phyloP scores from a whole-genome alignment of 2,113 vertebrate species.

The Turdus rufiventris region DNA sequence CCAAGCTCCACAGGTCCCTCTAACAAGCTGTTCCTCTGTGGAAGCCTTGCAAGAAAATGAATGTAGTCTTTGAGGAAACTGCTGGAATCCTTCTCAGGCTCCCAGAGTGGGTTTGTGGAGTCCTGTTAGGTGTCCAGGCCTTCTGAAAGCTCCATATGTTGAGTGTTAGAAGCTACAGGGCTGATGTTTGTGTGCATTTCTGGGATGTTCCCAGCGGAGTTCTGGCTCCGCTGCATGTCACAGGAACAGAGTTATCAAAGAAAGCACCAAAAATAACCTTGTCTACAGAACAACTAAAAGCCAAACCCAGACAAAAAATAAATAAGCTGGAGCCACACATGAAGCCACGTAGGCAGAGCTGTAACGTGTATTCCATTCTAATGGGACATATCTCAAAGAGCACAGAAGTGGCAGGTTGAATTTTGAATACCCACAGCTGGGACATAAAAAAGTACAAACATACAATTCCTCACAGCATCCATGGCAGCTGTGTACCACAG shows the following conservation, averaged over 20 bases:
- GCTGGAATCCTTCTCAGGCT: slow-evolving; percentile 3
- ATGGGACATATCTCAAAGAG: neutral
- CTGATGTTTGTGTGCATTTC: slow-evolving; percentile 14
- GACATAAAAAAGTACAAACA: neutral
- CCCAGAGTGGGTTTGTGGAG: slow-evolving; percentile 6
- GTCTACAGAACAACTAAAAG: neutral
- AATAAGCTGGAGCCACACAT: slow-evolving; percentile 7
- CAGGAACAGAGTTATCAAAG: slow-evolving; percentile 46
- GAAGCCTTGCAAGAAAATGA: slow-evolving; percentile 34
- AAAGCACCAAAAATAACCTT: slow-evolving; percentile 39
- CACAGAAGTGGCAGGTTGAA: neutral
- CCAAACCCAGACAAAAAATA: slow-evolving; percentile 1
- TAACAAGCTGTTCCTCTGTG: slow-evolving; percentile 52
- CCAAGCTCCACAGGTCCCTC: slow-evolving; percentile 29
- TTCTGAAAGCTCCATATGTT: slow-evolving; percentile 7
- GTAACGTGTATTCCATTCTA: neutral
- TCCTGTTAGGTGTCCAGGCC: neutral
- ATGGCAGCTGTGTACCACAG: neutral
- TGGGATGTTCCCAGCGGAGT: neutral
- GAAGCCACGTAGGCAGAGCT: neutral
- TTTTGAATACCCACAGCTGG: neutral
- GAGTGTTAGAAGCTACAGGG: neutral
- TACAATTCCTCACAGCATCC: neutral
- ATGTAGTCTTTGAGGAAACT: slow-evolving; percentile 53
- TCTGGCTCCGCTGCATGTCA: neutral